These are phyloP conservation scores for Rhombomys opimus DNA, from an alignment of 2,113 vertebrate genomes.

Conservation along the genomic window DNA sequence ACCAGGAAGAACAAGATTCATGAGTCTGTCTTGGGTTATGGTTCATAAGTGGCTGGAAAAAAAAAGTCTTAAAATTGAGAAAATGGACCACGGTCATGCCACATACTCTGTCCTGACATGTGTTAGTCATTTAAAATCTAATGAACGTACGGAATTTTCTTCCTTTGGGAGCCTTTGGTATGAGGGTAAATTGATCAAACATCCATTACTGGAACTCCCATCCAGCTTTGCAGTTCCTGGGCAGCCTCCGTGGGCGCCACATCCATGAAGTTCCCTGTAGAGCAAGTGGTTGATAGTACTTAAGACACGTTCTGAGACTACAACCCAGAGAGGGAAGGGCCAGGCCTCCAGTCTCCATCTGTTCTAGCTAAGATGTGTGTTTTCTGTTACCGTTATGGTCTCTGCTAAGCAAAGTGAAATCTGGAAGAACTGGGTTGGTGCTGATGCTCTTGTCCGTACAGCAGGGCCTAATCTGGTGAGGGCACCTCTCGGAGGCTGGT, in stretches of 20 bases:
- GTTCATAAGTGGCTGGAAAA: not conserved
- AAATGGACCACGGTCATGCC: not conserved
- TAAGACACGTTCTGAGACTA: not conserved
- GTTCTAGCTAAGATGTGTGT: not conserved
- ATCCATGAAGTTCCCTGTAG: not conserved
- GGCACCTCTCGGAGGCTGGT: not conserved
- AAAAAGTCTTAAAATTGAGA: not conserved
- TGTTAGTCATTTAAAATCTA: not conserved
- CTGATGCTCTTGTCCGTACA: not conserved
- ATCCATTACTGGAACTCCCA: not conserved
- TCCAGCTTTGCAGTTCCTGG: not conserved
- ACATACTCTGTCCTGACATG: not conserved
- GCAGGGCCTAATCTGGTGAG: not conserved
- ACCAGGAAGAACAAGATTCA: not conserved
- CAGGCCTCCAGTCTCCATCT: not conserved
- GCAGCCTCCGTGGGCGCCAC: not conserved
- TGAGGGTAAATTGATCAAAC: not conserved
- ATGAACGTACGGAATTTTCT: not conserved
- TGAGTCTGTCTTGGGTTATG: too few species aligned
- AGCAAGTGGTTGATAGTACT: rapidly evolving
- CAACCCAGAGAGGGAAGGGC: not conserved
- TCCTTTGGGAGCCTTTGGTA: not conserved
- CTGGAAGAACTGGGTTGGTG: too few species aligned
- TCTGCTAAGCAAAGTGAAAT: not conserved
- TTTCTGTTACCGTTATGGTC: not conserved